Base-by-base conservation (phyloP, 1,140 invertebrate genomes). In the Bombus waltoni region DNA sequence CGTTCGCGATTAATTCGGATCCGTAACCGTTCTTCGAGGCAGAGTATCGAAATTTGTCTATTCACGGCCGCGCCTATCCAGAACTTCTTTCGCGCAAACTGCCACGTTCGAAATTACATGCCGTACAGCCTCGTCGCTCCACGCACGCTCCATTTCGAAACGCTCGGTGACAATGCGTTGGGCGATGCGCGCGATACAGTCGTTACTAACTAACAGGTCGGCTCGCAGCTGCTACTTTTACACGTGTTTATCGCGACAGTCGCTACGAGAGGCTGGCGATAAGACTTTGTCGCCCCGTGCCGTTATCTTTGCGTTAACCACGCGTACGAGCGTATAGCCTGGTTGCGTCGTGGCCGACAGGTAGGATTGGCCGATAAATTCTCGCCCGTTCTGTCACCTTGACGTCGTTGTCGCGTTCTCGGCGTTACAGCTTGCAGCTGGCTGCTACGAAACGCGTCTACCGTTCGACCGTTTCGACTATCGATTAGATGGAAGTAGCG, bases 161-260 rank as follows among this genome's bases (percentile, higher is more conserved):
- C 35, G 44, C n/a, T 0, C 4, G 3, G 18, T n/a, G n/a, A 40
- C 15, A 18, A 42, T 18, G 3, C 6, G 6, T 9, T 38, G 22
- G 2, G 15, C 18, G 28, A 32, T 3, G 18, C 25, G 70, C 5
- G 25, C 38, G 2, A n/a, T 42, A 42, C 8, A 1, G 40, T 13
- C 28, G 25, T 35, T 38, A 72, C 81, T 77, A 81, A 76, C 62
- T 53, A 74, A 85, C 74, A 81, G 85, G 38, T 38, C 44, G 71
- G 59, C 62, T 86, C 74, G 62, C 13, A 13, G 71, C 15, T n/a
- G 28, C 3, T n/a, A 86, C 76, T 86, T 89, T 86, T 83, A 65
- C 74, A 32, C 53, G 74, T 72, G 74, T 89, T 89, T 88, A 88
- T 83, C 79, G 70, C 70, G 44, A 22, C 32, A 10, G n/a, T 15